Evolutionary conservation across 2,797 vertebrate species (phyloP).

Genomic region (Aeoliscus strigatus): DNA sequence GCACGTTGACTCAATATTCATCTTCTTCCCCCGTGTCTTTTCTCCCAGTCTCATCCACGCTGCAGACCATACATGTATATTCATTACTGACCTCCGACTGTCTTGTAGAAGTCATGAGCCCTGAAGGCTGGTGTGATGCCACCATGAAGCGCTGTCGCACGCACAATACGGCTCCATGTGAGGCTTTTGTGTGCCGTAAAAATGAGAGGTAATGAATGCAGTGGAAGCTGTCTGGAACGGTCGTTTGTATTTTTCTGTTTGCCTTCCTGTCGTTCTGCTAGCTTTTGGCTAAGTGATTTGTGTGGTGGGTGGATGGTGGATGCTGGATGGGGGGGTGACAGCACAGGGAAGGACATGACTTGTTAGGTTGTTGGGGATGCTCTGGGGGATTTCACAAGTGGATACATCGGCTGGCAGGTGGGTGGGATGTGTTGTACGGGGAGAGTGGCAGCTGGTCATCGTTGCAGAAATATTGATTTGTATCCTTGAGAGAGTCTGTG

Average conservation of each 20-base stretch:
- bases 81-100: constrained; percentile 70
- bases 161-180: constrained; percentile 15
- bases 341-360: constrained; percentile 31
- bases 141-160: constrained; percentile 30
- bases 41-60: constrained; percentile 48
- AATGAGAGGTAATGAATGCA: constrained; percentile 54
- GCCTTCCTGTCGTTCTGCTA: constrained; percentile 34
- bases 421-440: background rate
- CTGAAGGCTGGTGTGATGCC: constrained; percentile 43
- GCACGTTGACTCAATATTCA: constrained; percentile 68
- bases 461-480: too few relatives aligned
- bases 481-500: too few relatives aligned
- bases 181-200: constrained; percentile 38
- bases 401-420: background rate
- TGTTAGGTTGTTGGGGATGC: constrained; percentile 12
- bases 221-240: constrained; percentile 31
- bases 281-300: constrained; percentile 37
- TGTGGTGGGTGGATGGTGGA: constrained; percentile 21
- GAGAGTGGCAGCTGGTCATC: constrained; percentile 11
- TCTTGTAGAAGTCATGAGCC: constrained; percentile 43
- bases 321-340: constrained; percentile 20
- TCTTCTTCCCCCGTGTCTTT: constrained; percentile 57
- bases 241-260: constrained; percentile 57
- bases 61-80: constrained; percentile 70
- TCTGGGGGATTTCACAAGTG: constrained; percentile 12